Conservation (phyloP, 2,888 invertebrate genomes). For the Ceraclea dissimilis region DNA sequence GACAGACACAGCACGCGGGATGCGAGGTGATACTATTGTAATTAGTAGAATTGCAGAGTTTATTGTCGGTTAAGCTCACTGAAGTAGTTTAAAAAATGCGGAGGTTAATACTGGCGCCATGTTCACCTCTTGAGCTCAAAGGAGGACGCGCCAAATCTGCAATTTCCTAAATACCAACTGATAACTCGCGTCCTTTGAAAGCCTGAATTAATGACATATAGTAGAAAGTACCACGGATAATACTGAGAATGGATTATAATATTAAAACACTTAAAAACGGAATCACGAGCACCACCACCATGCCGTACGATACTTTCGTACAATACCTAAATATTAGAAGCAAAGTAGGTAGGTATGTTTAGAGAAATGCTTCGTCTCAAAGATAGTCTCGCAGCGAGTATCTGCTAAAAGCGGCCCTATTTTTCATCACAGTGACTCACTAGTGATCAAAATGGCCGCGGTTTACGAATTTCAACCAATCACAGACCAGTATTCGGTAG, state of each 20-base stretch:
- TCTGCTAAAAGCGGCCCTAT: conserved; percentile 48
- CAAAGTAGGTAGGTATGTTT: conserved; percentile 12
- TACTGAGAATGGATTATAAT: neutral
- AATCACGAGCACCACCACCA: conserved; percentile 2
- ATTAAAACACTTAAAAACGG: neutral
- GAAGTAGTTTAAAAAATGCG: neutral
- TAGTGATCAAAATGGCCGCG: conserved; percentile 59
- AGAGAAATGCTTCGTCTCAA: conserved; percentile 51
- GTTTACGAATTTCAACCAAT: conserved; percentile 36
- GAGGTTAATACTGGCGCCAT: conserved; percentile 23
- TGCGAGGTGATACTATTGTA: no score
- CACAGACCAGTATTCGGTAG: conserved; percentile 29
- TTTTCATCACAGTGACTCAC: conserved; percentile 59
- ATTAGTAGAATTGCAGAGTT: no score
- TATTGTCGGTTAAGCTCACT: no score
- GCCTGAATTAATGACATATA: neutral
- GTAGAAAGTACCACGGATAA: neutral
- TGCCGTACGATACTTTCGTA: conserved; percentile 15
- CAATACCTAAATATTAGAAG: conserved; percentile 18
- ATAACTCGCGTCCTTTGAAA: no score
- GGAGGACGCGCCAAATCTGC: neutral
- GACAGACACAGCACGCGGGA: no score
- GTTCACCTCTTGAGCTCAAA: conserved; percentile 13
- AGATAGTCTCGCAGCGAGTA: conserved; percentile 54
- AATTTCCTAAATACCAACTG: neutral